Evolutionary conservation across 1,140 invertebrate genomes (phyloP).

Genomic region (Drosophila nasuta): DNA sequence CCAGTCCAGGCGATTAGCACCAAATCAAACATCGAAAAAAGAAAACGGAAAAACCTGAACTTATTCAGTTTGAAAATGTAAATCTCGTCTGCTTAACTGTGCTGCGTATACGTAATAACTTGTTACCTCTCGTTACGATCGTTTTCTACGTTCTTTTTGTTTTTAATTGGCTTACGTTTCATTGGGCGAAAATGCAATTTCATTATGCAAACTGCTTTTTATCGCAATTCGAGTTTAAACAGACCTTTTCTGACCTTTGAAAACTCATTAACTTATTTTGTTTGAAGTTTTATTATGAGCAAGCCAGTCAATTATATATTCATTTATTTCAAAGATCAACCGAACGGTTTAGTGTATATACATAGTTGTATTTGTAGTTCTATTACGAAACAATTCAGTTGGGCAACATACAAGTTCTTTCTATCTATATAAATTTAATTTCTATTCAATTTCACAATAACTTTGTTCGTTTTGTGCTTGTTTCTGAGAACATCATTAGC

Average conservation of each 20-base stretch:
- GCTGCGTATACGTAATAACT: slow-evolving; percentile 15
- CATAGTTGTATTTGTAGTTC: background rate
- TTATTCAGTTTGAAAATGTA: slow-evolving; percentile 12
- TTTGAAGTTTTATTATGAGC: background rate
- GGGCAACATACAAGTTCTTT: background rate
- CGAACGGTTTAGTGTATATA: too few species aligned
- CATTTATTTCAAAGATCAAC: too few species aligned
- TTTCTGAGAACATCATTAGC: background rate
- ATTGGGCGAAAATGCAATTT: slow-evolving; percentile 11
- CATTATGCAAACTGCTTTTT: slow-evolving; percentile 2
- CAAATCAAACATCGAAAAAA: slow-evolving; percentile 18
- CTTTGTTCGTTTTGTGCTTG: background rate
- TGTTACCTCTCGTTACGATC: background rate
- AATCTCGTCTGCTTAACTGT: slow-evolving; percentile 13
- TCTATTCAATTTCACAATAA: background rate
- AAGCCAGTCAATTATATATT: too few species aligned
- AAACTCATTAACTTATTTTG: slow-evolving; percentile 12
- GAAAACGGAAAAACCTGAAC: slow-evolving; percentile 32
- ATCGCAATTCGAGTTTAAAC: background rate
- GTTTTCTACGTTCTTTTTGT: background rate
- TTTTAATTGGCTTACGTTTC: background rate
- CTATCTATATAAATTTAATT: background rate
- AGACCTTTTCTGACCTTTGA: slow-evolving; percentile 10
- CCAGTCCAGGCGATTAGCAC: slow-evolving; percentile 36
- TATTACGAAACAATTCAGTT: background rate